Conservation (phyloP, 2,888 invertebrate species). For the Patella ulyssiponensis region DNA sequence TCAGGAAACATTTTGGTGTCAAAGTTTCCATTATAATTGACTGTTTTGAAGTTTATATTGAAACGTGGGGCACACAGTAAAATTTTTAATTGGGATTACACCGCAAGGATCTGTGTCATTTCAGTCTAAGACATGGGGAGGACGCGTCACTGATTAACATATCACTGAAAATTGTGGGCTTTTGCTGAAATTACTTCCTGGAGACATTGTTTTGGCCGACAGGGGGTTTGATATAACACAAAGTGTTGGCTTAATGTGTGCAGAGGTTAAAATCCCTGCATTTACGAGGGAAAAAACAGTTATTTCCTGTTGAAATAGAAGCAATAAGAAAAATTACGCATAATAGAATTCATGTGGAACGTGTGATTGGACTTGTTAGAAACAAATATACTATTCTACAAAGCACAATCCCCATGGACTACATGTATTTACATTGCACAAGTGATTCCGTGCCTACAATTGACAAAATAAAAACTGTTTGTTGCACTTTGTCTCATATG, state of each 20-base stretch:
- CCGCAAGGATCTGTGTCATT: constrained; percentile 47
- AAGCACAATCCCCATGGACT: constrained; percentile 33
- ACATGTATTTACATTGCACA: constrained; percentile 18
- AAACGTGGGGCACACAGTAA: constrained; percentile 47
- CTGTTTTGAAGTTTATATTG: constrained; percentile 35
- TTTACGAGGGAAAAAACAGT: constrained; percentile 40
- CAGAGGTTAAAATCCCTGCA: constrained; percentile 39
- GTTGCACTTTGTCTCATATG: not conserved
- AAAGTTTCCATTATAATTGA: constrained; percentile 33
- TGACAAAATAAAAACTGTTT: constrained; percentile 31
- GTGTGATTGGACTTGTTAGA: constrained; percentile 39
- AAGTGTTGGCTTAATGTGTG: constrained; percentile 36
- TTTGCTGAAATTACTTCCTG: constrained; percentile 36
- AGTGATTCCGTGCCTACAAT: constrained; percentile 27
- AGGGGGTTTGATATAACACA: constrained; percentile 42
- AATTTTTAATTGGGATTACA: constrained; percentile 50
- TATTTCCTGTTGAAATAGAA: constrained; percentile 40
- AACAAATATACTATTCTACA: constrained; percentile 41
- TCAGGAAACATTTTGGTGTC: constrained; percentile 20
- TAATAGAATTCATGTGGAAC: constrained; percentile 42
- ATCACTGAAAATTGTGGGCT: constrained; percentile 46
- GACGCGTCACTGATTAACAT: constrained; percentile 46
- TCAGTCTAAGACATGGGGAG: constrained; percentile 41
- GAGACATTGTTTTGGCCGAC: constrained; percentile 45
- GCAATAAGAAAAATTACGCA: constrained; percentile 38